Base-by-base conservation (phyloP, 1,140 invertebrate species). In the Drosophila simulans region DNA sequence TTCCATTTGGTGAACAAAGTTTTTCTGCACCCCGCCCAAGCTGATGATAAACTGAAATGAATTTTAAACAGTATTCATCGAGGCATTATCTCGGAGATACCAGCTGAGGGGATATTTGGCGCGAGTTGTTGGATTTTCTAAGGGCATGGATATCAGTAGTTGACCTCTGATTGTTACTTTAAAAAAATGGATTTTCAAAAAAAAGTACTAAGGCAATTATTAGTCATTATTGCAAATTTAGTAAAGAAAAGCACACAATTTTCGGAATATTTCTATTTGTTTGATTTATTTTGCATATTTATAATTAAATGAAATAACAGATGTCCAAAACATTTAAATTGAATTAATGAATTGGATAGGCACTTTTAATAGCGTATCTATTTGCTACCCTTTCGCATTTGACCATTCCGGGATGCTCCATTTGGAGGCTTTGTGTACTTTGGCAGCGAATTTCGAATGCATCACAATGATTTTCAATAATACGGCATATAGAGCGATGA, bases 61-160 rank as follows among this genome's bases (percentile, higher is more conserved):
- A 89, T 89, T 89, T 84, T 89, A 89, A 89, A 77, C 80, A 89
- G 72, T 74, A 77, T 80, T 84, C 84, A 80, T 72, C 69, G 79
- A 54, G 56, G 77, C 80, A 89, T 88, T 82, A 77, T 73, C 65
- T 54, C 37, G 57, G 57, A 40, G 42, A 42, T 49, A 39, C 15
- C 60, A 39, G 20, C 49, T 35, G 39, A 12, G 65, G 20, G 42
- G 17, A 34, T 42, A n/a, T 25, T 37, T 37, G 27, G 8, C 4
- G 4, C 13, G 11, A 51, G 15, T 43, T 51, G 40, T 5, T 15
- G 13, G 12, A 10, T 20, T 11, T 20, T 45, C 3, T 4, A 15
- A 20, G 7, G 15, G 4, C 4, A 20, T 1, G 11, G 3, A 39
- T 39, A 39, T 3, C 12, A 13, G 37, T 45, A 20, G 17, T 42